Base-by-base conservation (phyloP, 2,113 vertebrate species). In the Toxotes chatareus region DNA sequence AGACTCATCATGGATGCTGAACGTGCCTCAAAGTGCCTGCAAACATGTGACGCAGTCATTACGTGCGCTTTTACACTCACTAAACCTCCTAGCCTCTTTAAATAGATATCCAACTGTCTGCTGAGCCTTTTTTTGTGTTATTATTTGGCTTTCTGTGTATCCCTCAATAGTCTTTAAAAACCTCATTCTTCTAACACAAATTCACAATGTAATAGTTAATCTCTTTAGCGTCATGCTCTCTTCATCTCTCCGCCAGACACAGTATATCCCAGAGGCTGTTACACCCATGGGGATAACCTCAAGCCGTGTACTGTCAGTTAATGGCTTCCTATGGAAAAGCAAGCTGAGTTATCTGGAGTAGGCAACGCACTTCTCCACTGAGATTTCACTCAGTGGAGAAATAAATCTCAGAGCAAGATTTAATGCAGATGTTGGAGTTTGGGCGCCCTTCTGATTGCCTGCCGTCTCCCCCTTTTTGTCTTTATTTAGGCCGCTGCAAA, bases 241-340 rank as follows among this genome's bases (percentile, higher is more conserved):
- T 90, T 91, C 91, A 79, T 89, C 89, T 88, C 80, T 34, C 51
- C 38, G 36, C 76, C 85, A 87, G 85, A 87, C 84, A 70, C 55
- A n/a, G 68, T 57, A 77, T 69, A 80, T 88, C 87, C 88, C 87
- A 89, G 76, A 80, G 88, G 86, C 85, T 83, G 81, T 76, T 80
- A 27, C 63, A 82, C 88, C 86, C 91, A 77, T 77, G 89, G 84
- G 90, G 81, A 88, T 88, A 80, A 88, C 86, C 84, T 68, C 84
- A 61, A 91, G 79, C 83, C 63, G 62, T 73, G 80, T 61, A 44
- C 82, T 80, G 85, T 88, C 88, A 85, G 77, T 84, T 88, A 90
- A 86, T 83, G 83, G 79, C 69, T 86, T 92, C 82, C 74, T 67
- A 73, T 82, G 79, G 81, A 76, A 85, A 84, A 86, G 81, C 69